These are phyloP conservation scores for Lordiphosa clarofinis DNA, from an alignment of 1,140 invertebrate species.

Conservation along the genomic window DNA sequence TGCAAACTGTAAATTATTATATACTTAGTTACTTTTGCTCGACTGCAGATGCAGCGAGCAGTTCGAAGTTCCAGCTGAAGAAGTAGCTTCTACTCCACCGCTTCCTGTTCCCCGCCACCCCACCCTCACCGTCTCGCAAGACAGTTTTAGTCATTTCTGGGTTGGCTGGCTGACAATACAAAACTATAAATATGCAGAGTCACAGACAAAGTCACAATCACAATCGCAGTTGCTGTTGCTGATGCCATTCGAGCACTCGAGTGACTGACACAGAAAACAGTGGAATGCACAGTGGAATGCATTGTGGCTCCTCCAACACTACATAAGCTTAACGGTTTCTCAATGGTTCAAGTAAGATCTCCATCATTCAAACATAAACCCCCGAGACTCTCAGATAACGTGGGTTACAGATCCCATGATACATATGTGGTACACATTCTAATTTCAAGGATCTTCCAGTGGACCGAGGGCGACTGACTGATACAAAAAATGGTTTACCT, in stretches of 20 bases:
- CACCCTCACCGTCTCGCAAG: slow-evolving; percentile 16
- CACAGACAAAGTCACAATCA: slow-evolving; percentile 39
- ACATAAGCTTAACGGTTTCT: too few species aligned
- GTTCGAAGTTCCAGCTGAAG: not conserved
- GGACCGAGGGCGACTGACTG: too few species aligned
- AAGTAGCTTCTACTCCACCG: not conserved
- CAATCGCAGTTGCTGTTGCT: slow-evolving; percentile 24
- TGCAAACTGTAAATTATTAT: slow-evolving; percentile 55
- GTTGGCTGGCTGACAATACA: slow-evolving; percentile 59
- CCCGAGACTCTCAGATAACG: too few species aligned
- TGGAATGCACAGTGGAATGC: slow-evolving; percentile 25
- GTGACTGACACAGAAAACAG: slow-evolving; percentile 32
- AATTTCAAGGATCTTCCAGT: too few species aligned
- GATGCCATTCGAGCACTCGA: slow-evolving; percentile 17
- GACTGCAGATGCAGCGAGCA: slow-evolving; percentile 10
- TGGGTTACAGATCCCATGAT: too few species aligned
- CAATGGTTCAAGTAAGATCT: too few species aligned
- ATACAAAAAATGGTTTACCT: too few species aligned
- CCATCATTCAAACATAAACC: too few species aligned
- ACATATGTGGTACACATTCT: too few species aligned
- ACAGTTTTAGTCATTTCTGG: slow-evolving; percentile 45
- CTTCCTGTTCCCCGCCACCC: not conserved
- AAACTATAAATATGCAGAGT: slow-evolving; percentile 69
- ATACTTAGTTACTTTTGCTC: slow-evolving; percentile 24
- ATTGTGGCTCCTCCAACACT: not conserved